Evolutionary conservation across 37 sponge, comb jelly and placozoan genomes (phyloP).

Genomic region (Oscarella lobularis): DNA sequence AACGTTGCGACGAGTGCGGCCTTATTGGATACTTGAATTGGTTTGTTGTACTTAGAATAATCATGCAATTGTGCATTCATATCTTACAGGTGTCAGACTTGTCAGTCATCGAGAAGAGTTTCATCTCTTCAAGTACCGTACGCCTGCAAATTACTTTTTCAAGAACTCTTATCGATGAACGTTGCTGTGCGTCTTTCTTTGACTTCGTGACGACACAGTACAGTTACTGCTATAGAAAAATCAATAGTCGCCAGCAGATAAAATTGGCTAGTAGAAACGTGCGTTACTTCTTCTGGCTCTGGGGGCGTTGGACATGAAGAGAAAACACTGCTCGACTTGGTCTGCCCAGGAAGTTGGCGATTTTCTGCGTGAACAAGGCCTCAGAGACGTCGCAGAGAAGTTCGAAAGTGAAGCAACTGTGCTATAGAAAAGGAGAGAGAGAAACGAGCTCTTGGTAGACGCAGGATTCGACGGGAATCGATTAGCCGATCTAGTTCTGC

Average conservation of each 20-base stretch:
- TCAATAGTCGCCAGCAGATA: no score
- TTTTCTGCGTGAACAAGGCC: no score
- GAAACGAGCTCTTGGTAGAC: no score
- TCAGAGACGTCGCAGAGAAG: no score
- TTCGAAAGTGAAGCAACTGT: no score
- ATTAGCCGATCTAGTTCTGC: no score
- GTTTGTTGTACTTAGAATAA: slow-evolving; percentile 15
- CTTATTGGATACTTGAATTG: slow-evolving; percentile 90
- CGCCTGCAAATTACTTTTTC: slow-evolving; percentile 95
- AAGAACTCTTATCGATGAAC: slow-evolving; percentile 97
- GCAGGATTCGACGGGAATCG: no score
- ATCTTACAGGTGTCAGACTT: slow-evolving; percentile 83
- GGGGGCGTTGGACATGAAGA: slow-evolving; percentile 4
- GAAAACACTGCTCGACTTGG: no score
- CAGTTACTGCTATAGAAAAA: background rate
- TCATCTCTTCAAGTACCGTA: slow-evolving; percentile 92
- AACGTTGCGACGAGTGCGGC: slow-evolving; percentile 94
- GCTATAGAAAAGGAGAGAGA: no score
- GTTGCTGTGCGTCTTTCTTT: slow-evolving; percentile 65
- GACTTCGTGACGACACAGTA: slow-evolving; percentile 2
- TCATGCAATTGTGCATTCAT: background rate
- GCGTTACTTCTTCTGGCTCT: background rate
- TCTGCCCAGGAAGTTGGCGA: no score
- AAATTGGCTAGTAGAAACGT: no score
- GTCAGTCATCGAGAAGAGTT: slow-evolving; percentile 71